These are phyloP conservation scores for Epiperipatus broadwayi DNA, from an alignment of 2,888 invertebrate genomes.

Conservation along the genomic window DNA sequence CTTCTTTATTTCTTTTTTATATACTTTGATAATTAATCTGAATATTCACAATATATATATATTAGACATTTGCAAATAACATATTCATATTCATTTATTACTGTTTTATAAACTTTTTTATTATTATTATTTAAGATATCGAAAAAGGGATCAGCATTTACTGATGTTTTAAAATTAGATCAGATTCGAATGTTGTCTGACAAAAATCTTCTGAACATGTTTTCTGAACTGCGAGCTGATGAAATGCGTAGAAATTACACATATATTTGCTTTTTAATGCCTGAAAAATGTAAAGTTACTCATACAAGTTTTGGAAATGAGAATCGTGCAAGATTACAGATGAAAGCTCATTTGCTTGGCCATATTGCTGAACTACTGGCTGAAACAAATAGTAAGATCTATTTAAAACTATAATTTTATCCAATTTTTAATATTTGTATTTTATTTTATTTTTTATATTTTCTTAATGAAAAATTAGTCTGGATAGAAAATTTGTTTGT, in stretches of 20 bases:
- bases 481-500: neutral
- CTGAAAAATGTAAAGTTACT: conserved; percentile 30
- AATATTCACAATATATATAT: too few relatives aligned
- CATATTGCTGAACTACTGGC: conserved; percentile 28
- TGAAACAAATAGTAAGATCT: conserved; percentile 21
- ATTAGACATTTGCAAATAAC: too few relatives aligned
- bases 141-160: neutral
- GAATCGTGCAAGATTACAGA: conserved; percentile 32
- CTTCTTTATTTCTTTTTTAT: too few relatives aligned
- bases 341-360: conserved; percentile 33
- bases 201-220: conserved; percentile 33
- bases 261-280: conserved; percentile 34
- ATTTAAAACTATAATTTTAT: neutral
- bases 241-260: conserved; percentile 36
- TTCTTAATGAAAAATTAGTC: conserved; percentile 7
- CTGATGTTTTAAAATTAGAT: conserved; percentile 21
- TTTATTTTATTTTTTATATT: conserved; percentile 4
- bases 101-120: too few relatives aligned
- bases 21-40: too few relatives aligned
- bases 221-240: conserved; percentile 34
- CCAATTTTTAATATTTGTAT: conserved; percentile 4
- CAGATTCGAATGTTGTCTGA: conserved; percentile 29
- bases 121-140: too few relatives aligned
- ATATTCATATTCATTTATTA: too few relatives aligned
- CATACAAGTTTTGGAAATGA: conserved; percentile 39